Evolutionary conservation across 1,140 invertebrate species (phyloP), one percentile per base, ranked within the genome.

Genomic region (Cydia strobilella): DNA sequence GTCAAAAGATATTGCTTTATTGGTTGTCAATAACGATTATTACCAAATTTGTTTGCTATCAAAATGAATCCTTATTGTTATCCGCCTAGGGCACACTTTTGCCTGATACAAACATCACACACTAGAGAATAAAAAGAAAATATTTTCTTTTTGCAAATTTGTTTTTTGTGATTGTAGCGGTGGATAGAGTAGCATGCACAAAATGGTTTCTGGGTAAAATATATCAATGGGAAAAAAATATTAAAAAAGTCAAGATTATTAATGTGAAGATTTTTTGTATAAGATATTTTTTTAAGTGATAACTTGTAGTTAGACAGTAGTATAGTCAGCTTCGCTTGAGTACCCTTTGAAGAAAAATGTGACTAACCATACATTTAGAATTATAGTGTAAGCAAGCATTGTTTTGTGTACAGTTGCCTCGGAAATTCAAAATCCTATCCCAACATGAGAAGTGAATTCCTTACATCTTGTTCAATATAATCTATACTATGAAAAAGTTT

Each of bases 381-480:
- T 15, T 31, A 25, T 15, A 62, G 15, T 63, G 7, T 66, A 66
- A 35, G 18, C 63, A 15, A 69, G 65, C 65, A 69, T 69, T 69
- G 65, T 35, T 65, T 59, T 65, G 65, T 69, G 31, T 69, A 69
- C 65, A 35, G 27, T 42, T 13, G 65, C 65, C 31, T 69, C 25
- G 23, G 27, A 42, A 39, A 69, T 35, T 69, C 65, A 39, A 66
- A 69, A 69, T 69, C 65, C 31, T 69, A 18, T 39, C 31, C 65
- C 18, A 42, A 31, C 65, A 23, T 35, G 63, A 66, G 25, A 63
- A 63, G 13, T 27, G n/a, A 62, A 69, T 35, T 69, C 65, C 65
- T 69, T 69, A 69, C 65, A 69, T 69, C 65, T 69, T 69, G 65
- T 69, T 42, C 65, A 20, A 13, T 69, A 39, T 66, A n/a, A 7